Evolutionary conservation across 2,888 invertebrate species (phyloP).

Genomic region (Pardosa pseudoannulata): DNA sequence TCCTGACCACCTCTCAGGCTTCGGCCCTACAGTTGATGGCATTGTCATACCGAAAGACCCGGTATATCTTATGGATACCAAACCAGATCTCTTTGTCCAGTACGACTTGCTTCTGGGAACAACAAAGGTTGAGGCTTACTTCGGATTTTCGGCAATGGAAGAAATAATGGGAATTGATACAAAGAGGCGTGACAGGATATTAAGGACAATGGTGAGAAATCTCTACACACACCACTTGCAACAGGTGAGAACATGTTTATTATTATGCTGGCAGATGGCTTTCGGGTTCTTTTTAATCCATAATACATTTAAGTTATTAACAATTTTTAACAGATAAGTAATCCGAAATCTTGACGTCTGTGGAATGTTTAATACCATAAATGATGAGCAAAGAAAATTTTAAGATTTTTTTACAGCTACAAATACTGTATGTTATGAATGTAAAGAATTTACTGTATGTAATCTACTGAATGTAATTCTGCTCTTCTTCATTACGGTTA

Average conservation of each 20-base stretch:
- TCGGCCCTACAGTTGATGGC: conserved; percentile 96
- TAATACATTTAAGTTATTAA: too few relatives aligned
- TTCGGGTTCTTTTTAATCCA: too few relatives aligned
- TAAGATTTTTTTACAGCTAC: too few relatives aligned
- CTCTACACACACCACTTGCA: conserved; percentile 90
- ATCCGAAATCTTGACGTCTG: too few relatives aligned
- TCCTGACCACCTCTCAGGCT: conserved; percentile 86
- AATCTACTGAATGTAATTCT: too few relatives aligned
- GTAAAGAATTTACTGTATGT: too few relatives aligned
- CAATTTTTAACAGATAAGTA: too few relatives aligned
- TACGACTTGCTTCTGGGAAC: conserved; percentile 94
- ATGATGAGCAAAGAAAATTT: too few relatives aligned
- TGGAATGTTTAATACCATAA: too few relatives aligned
- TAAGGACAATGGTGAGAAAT: conserved; percentile 87
- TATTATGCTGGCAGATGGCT: background rate
- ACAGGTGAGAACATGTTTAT: conserved; percentile 76
- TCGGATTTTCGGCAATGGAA: conserved; percentile 87
- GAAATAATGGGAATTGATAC: conserved; percentile 92
- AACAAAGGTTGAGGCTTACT: conserved; percentile 93
- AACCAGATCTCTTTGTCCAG: conserved; percentile 67
- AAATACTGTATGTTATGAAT: too few relatives aligned
- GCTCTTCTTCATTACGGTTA: too few relatives aligned
- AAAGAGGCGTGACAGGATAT: conserved; percentile 76
- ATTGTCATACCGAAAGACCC: conserved; percentile 88
- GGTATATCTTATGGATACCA: conserved; percentile 74